Percentiles rank a stretch among this genome's conserved stretches.
phyloP scores from a whole-genome alignment of 2,113 vertebrate species.

The Pogona vitticeps region DNA sequence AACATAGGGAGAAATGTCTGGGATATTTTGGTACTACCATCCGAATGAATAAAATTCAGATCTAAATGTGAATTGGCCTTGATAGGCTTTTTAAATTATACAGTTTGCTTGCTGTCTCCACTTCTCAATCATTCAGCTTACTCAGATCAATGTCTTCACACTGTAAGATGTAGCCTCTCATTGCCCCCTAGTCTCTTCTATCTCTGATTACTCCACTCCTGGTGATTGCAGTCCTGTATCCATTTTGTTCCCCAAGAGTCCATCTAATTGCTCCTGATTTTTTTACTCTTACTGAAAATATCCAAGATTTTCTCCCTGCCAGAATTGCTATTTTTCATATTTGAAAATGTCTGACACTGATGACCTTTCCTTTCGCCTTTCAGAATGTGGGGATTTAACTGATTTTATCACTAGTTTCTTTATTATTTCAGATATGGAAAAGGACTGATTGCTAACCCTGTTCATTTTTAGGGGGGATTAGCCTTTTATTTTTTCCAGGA shows the following conservation, averaged over 20 bases:
- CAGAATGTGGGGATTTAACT: background rate
- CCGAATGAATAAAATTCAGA: constrained; percentile 1
- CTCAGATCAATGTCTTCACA: background rate
- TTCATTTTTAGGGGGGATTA: background rate
- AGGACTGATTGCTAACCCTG: background rate
- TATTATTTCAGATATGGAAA: constrained; percentile 21
- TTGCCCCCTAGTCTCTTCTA: constrained; percentile 11
- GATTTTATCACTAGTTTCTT: constrained; percentile 23
- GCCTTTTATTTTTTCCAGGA: background rate
- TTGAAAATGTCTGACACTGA: constrained; percentile 36
- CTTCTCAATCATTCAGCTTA: background rate
- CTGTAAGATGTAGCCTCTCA: constrained; percentile 29
- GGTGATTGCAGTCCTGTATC: background rate
- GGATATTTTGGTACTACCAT: background rate
- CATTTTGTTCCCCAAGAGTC: constrained; percentile 10
- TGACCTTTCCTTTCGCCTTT: background rate
- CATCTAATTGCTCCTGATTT: constrained; percentile 33
- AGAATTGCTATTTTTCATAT: constrained; percentile 17
- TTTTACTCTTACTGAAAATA: constrained; percentile 24
- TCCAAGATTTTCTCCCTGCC: constrained; percentile 8
- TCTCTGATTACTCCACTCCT: constrained; percentile 9
- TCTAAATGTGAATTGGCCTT: constrained; percentile 30
- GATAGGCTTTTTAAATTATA: constrained; percentile 13
- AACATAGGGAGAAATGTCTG: background rate
- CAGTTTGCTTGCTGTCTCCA: background rate